These are phyloP conservation scores for Diadema setosum DNA, from an alignment of 35 echinoderm and acorn worm species.

Conservation along the genomic window DNA sequence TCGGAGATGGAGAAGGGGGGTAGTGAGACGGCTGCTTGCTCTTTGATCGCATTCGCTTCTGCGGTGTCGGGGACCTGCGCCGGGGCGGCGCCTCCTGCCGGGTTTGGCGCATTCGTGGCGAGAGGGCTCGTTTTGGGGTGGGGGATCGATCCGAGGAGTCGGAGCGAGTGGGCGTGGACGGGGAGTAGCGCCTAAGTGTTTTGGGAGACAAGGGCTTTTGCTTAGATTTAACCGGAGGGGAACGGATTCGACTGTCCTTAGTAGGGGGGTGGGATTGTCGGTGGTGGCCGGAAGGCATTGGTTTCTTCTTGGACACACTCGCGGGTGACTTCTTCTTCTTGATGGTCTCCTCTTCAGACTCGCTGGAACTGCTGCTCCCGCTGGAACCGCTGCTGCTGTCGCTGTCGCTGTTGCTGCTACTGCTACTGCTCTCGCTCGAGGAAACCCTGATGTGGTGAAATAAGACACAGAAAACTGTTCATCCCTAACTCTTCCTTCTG, in stretches of 20 bases:
- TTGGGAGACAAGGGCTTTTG: background rate
- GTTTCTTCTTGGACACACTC: background rate
- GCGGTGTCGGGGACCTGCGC: background rate
- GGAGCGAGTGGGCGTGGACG: constrained; percentile 8
- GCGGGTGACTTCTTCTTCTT: constrained; percentile 11
- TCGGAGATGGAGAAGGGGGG: background rate
- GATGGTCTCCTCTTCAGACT: background rate
- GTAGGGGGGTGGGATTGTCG: background rate
- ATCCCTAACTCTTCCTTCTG: no score
- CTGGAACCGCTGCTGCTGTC: background rate
- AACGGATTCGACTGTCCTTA: background rate
- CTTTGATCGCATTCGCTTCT: background rate
- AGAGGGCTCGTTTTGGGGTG: background rate
- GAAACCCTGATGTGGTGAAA: background rate
- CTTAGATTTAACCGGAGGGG: background rate
- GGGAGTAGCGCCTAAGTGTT: background rate
- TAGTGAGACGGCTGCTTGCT: background rate
- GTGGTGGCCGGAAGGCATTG: background rate
- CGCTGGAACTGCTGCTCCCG: background rate
- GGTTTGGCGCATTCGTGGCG: background rate
- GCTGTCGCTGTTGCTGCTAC: background rate
- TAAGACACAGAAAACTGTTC: no score
- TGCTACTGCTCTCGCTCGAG: background rate
- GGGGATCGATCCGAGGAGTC: background rate
- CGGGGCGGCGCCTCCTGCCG: background rate